Evolutionary conservation across 2,888 invertebrate species (phyloP).

Genomic region (Yponomeuta plumbellus): DNA sequence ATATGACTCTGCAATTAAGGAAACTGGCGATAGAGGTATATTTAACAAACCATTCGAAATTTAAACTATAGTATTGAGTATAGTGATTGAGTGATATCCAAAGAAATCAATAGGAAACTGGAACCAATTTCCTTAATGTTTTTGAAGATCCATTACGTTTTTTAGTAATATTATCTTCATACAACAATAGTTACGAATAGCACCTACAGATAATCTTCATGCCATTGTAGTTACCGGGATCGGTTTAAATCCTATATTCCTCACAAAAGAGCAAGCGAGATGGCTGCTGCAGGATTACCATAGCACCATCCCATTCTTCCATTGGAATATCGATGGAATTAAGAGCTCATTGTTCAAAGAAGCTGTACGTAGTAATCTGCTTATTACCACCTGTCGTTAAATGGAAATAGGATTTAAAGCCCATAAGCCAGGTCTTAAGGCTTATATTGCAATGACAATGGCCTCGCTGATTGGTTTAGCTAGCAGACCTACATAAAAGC

Average conservation of each 20-base stretch:
- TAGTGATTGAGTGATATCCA: too few relatives aligned
- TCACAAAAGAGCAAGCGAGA: background rate
- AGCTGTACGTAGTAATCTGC: background rate
- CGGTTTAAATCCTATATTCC: background rate
- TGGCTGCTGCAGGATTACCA: background rate
- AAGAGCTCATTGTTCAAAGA: conserved; percentile 3
- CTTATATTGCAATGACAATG: background rate
- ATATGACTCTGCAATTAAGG: too few relatives aligned
- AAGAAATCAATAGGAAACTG: too few relatives aligned
- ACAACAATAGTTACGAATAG: too few relatives aligned
- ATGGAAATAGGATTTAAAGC: background rate
- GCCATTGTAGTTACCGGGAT: background rate
- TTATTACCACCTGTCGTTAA: conserved; percentile 1
- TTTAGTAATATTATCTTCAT: too few relatives aligned
- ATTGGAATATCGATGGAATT: background rate
- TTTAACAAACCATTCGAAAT: too few relatives aligned
- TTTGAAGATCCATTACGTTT: too few relatives aligned
- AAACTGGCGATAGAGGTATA: too few relatives aligned
- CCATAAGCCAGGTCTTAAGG: background rate
- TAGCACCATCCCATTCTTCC: background rate
- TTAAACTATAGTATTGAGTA: too few relatives aligned
- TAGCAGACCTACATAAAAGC: background rate
- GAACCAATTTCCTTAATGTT: too few relatives aligned
- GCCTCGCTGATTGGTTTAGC: background rate
- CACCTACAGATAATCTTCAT: background rate